Evolutionary conservation across 92 coral and sea anemone species (phyloP).

Genomic region (Ricordea florida): DNA sequence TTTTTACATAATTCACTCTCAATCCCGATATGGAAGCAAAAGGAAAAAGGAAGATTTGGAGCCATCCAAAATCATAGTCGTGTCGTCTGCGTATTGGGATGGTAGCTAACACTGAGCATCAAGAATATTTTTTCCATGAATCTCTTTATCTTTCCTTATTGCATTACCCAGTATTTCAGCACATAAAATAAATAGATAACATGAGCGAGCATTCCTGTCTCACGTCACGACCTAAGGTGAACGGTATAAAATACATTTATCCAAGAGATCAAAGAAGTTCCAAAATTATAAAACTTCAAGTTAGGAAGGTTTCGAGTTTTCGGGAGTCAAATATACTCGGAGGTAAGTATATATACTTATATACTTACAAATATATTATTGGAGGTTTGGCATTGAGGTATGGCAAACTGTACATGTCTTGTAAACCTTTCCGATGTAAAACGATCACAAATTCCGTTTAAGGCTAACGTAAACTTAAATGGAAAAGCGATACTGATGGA

Average conservation of each 20-base stretch:
- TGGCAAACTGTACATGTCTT: too few relatives aligned
- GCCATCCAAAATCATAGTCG: constrained; percentile 20
- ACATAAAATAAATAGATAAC: constrained; percentile 2
- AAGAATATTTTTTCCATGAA: constrained; percentile 1
- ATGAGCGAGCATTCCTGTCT: too few relatives aligned
- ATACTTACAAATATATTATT: not conserved
- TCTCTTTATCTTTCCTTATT: not conserved
- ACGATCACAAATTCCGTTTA: too few relatives aligned
- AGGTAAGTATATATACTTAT: not conserved
- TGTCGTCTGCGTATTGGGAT: constrained; percentile 18
- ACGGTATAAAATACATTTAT: not conserved
- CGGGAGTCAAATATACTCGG: not conserved
- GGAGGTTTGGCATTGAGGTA: not conserved
- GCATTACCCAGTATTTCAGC: constrained; percentile 3
- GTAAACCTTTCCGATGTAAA: too few relatives aligned
- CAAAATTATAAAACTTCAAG: not conserved
- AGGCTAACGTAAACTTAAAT: too few relatives aligned
- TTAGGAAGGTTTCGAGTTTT: not conserved
- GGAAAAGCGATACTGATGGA: too few relatives aligned
- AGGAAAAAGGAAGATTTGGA: not conserved
- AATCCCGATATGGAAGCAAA: not conserved
- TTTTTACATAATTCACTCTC: not conserved
- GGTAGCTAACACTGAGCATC: not conserved
- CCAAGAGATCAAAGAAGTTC: not conserved
- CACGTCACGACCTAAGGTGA: too few relatives aligned